A percentile compares a stretch with the other conserved stretches of the same genome.
Evolutionary conservation across 1,140 invertebrate genomes (phyloP).

Genomic region (Eubasilissa regina): DNA sequence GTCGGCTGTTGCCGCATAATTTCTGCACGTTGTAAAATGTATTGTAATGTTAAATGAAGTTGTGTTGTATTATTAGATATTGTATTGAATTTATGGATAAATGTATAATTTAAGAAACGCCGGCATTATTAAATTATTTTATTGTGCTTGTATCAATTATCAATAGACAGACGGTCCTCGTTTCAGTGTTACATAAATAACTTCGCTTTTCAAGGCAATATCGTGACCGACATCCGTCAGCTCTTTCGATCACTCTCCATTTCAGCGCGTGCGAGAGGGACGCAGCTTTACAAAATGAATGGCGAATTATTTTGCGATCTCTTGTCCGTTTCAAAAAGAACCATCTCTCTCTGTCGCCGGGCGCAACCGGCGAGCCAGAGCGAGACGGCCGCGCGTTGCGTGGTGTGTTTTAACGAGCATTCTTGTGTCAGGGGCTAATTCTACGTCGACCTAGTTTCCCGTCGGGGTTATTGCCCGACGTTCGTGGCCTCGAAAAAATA

Average conservation of each 20-base stretch:
- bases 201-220: constrained; percentile 56
- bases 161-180: no score
- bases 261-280: constrained; percentile 49
- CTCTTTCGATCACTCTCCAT: constrained; percentile 50
- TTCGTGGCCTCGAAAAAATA: constrained; percentile 56
- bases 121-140: background rate
- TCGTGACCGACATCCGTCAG: constrained; percentile 53
- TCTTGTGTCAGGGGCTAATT: constrained; percentile 56
- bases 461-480: constrained; percentile 57
- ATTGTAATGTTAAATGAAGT: no score
- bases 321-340: background rate
- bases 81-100: no score
- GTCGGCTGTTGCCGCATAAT: no score
- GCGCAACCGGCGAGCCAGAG: constrained; percentile 31
- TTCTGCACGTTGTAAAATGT: no score
- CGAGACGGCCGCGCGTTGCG: constrained; percentile 3
- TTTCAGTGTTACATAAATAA: constrained; percentile 47
- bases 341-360: constrained; percentile 13
- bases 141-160: background rate
- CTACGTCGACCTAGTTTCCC: constrained; percentile 58
- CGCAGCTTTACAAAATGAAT: constrained; percentile 44
- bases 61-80: no score
- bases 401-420: constrained; percentile 33
- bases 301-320: constrained; percentile 47
- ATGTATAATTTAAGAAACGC: no score